A percentile compares a stretch with the other conserved stretches of the same genome.
Evolutionary conservation across 2,113 vertebrate species (phyloP).

Genomic region (Toxotes jaculatrix): DNA sequence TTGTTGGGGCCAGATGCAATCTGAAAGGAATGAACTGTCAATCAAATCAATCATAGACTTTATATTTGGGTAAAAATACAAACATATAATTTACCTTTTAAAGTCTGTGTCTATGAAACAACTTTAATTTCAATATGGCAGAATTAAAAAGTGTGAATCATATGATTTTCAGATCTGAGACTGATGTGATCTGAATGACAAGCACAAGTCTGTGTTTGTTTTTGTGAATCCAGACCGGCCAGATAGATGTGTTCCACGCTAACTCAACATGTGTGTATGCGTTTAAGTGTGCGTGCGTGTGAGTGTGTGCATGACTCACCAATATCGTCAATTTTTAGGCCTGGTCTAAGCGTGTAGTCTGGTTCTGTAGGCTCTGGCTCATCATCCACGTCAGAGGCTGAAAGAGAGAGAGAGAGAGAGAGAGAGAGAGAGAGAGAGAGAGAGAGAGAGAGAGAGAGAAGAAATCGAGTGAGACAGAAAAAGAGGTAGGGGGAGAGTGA

Average conservation of each 20-base stretch:
- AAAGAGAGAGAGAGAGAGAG: slow-evolving; percentile 68
- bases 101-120: no score
- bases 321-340: slow-evolving; percentile 94
- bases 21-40: no score
- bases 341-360: slow-evolving; percentile 94
- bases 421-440: slow-evolving; percentile 66
- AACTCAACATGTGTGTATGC: slow-evolving; percentile 7
- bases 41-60: no score
- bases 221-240: slow-evolving; percentile 3
- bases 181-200: background rate
- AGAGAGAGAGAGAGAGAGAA: slow-evolving; percentile 72
- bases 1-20: no score
- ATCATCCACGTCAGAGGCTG: slow-evolving; percentile 91
- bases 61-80: background rate
- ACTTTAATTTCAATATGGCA: background rate
- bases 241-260: slow-evolving; percentile 12
- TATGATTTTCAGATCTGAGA: slow-evolving; percentile 4
- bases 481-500: slow-evolving; percentile 74
- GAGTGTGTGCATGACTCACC: slow-evolving; percentile 84
- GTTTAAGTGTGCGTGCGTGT: background rate
- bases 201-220: background rate
- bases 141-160: background rate
- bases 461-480: slow-evolving; percentile 71
- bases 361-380: slow-evolving; percentile 90
- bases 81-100: background rate